phyloP scores from a whole-genome alignment of 2,113 vertebrate genomes.

The Plecturocebus donacophilus region DNA sequence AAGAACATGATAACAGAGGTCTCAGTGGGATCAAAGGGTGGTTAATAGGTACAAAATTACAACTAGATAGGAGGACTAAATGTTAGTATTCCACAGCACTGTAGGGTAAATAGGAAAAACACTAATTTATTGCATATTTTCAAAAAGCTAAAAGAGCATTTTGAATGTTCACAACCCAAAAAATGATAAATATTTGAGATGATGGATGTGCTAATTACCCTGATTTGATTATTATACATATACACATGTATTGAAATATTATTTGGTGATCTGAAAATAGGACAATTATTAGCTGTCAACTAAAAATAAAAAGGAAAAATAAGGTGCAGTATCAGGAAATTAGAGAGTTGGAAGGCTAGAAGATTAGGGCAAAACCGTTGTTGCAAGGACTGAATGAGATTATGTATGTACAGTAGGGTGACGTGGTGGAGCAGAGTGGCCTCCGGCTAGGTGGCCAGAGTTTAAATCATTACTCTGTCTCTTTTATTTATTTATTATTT shows the following conservation, averaged over 20 bases:
- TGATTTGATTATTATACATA: background rate
- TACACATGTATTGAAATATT: background rate
- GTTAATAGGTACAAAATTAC: background rate
- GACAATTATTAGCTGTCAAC: background rate
- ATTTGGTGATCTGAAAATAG: background rate
- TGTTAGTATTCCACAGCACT: background rate
- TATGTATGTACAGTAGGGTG: accelerated
- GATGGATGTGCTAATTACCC: background rate
- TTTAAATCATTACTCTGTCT: background rate
- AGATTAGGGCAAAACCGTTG: background rate
- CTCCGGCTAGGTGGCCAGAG: too few relatives aligned
- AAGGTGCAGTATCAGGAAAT: background rate
- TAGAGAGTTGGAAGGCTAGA: background rate
- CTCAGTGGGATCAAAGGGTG: background rate
- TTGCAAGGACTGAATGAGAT: background rate
- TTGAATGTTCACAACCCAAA: background rate
- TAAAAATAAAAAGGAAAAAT: background rate
- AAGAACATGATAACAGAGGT: background rate
- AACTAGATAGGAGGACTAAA: background rate
- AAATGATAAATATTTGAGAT: background rate
- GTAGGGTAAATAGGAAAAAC: background rate
- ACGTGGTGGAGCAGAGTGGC: background rate
- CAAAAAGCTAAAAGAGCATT: background rate
- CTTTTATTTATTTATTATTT: too few relatives aligned
- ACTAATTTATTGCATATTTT: background rate